Conservation (phyloP, 1,140 invertebrate species). For the Bicyclus anynana region DNA sequence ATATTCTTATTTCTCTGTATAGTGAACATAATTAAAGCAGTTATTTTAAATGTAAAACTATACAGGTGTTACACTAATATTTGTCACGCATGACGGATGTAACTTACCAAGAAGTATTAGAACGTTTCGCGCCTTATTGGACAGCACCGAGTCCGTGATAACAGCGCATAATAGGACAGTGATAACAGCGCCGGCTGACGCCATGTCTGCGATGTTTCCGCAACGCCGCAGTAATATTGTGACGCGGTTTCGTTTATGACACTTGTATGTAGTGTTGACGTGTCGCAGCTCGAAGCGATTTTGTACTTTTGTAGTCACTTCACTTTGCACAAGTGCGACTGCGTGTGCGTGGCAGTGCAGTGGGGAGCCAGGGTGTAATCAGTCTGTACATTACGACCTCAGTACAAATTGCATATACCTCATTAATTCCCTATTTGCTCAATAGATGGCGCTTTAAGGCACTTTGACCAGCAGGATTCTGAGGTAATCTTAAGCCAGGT, state of each 20-base stretch:
- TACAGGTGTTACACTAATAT: not conserved
- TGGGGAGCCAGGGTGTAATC: too few relatives aligned
- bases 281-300: not conserved
- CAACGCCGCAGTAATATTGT: not conserved
- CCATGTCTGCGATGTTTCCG: not conserved
- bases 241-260: conserved; percentile 4
- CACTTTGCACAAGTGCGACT: too few relatives aligned
- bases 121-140: conserved; percentile 50
- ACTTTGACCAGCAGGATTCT: too few relatives aligned
- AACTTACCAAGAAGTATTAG: conserved; percentile 57
- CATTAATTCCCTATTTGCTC: too few relatives aligned
- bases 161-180: conserved; percentile 27
- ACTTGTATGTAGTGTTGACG: not conserved
- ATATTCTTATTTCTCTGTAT: too few relatives aligned
- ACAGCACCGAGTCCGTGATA: conserved; percentile 40
- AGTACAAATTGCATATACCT: too few relatives aligned
- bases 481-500: too few relatives aligned
- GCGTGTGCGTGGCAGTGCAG: not conserved
- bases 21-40: too few relatives aligned
- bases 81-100: not conserved
- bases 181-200: conserved; percentile 6
- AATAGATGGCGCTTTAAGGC: too few relatives aligned
- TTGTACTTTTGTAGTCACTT: too few relatives aligned
- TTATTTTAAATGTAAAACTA: too few relatives aligned
- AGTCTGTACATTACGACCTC: too few relatives aligned